These are phyloP conservation scores for Sminthopsis crassicaudata DNA, from an alignment of 2,113 vertebrate species.

Conservation along the genomic window DNA sequence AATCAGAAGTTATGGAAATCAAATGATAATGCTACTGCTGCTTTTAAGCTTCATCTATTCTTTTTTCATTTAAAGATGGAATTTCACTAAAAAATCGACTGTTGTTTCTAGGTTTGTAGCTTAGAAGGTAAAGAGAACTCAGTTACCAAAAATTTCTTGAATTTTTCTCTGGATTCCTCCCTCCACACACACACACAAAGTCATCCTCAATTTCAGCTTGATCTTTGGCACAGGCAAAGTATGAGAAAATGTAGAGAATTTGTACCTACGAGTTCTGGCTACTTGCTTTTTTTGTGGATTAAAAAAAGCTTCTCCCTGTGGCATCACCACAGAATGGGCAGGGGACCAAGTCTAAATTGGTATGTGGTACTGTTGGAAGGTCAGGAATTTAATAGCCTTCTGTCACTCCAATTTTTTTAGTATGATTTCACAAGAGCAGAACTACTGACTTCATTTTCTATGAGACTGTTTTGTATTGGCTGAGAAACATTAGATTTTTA, in stretches of 20 bases:
- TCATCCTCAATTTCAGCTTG: background rate
- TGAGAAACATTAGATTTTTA: background rate
- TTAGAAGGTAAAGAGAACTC: background rate
- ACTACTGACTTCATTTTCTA: background rate
- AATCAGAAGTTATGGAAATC: background rate
- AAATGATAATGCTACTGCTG: background rate
- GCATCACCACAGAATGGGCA: background rate
- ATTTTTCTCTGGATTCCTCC: background rate
- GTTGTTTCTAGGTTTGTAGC: background rate
- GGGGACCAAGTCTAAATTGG: background rate
- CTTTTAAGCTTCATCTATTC: background rate
- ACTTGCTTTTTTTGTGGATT: background rate
- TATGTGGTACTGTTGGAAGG: background rate
- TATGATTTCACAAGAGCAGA: background rate
- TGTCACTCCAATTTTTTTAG: background rate
- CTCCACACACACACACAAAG: background rate
- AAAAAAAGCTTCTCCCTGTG: background rate
- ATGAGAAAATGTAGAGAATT: background rate
- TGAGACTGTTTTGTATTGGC: background rate
- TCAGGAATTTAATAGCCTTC: background rate
- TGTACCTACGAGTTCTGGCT: background rate
- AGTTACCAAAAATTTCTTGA: background rate
- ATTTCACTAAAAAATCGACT: background rate
- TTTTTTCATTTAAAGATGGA: background rate
- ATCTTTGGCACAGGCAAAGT: background rate